Base-by-base conservation (phyloP, 2,888 invertebrate genomes). In the Muscina levida region DNA sequence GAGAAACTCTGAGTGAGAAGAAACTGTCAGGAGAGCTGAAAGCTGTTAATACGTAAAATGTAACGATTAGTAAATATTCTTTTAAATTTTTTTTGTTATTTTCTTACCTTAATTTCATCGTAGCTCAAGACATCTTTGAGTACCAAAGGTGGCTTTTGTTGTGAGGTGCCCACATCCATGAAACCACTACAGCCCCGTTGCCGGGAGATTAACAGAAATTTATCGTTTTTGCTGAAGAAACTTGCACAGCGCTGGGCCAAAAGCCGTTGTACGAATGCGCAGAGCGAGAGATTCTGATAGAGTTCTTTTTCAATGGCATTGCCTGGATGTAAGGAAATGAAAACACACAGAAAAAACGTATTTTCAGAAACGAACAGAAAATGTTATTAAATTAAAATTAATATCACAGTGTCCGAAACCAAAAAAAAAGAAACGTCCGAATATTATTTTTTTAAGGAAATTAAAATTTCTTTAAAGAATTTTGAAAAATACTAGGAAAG, bases 1-100 rank as follows among this genome's bases (percentile, higher is more conserved):
- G 51, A 93, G 90, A 84, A 93, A 93, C 85, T 92, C 92, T 1
- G 92, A 91, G 82, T 92, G 91, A 0, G 93, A 93, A 57, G 92
- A 92, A 53, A 93, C 90, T 3, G 92, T 91, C 65, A 93, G 87
- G 80, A 93, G 88, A 0, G 92, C 92, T 0, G 93, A 92, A 2
- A 90, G 85, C 86, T 87, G 11, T 2, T 3, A n/a, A 31, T 3
- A 8, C 19, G 13, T 0, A 62, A 62, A 62, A 31, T 59, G 8
- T 11, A 2, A 51, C 8, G 22, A 11, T 44, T 59, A 17, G 59
- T 26, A 15, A 11, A 44, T 62, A 26, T 22, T 15, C 26, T 13
- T 10, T 8, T n/a, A 48, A 19, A 37, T 22, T 59, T 67, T 31
- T 5, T 31, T n/a, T 19, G 10, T 4, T 11, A 42, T 15, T 1